Conservation (phyloP, 2,888 invertebrate species). For the Ischnus inquisitorius region DNA sequence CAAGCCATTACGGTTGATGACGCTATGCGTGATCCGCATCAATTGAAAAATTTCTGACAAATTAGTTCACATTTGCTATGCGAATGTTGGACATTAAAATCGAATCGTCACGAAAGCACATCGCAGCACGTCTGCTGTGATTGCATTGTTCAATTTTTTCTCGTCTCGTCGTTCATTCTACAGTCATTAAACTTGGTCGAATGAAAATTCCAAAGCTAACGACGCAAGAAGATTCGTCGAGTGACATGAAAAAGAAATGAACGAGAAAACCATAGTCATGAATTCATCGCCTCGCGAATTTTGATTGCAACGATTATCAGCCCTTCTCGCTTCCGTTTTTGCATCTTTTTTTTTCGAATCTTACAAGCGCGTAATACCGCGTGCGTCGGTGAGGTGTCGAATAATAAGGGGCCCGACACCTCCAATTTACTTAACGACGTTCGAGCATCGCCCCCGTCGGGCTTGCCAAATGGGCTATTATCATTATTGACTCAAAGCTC, state of each 20-base stretch:
- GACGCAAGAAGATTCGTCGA: slow-evolving; percentile 5
- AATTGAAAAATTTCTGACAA: slow-evolving; percentile 7
- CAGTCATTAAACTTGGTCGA: background rate
- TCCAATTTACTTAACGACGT: slow-evolving; percentile 76
- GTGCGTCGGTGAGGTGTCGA: slow-evolving; percentile 40
- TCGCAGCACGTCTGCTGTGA: background rate
- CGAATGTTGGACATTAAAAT: background rate
- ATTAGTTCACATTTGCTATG: slow-evolving; percentile 22
- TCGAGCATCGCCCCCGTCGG: slow-evolving; percentile 53
- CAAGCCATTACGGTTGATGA: slow-evolving; percentile 30
- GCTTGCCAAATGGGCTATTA: slow-evolving; percentile 75
- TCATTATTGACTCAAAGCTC: slow-evolving; percentile 73
- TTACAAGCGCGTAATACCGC: slow-evolving; percentile 22
- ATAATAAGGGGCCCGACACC: slow-evolving; percentile 69
- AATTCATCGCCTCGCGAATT: slow-evolving; percentile 23
- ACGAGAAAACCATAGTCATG: slow-evolving; percentile 26
- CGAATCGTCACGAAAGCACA: background rate
- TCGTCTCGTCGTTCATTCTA: background rate
- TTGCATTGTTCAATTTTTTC: background rate
- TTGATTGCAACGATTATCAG: slow-evolving; percentile 47
- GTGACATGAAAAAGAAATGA: slow-evolving; percentile 18
- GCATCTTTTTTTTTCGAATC: background rate
- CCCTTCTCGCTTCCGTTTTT: slow-evolving; percentile 5
- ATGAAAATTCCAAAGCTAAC: background rate
- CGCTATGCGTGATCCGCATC: slow-evolving; percentile 21